Conservation (phyloP, 2,113 vertebrate genomes). For the Chelonoidis abingdonii region DNA sequence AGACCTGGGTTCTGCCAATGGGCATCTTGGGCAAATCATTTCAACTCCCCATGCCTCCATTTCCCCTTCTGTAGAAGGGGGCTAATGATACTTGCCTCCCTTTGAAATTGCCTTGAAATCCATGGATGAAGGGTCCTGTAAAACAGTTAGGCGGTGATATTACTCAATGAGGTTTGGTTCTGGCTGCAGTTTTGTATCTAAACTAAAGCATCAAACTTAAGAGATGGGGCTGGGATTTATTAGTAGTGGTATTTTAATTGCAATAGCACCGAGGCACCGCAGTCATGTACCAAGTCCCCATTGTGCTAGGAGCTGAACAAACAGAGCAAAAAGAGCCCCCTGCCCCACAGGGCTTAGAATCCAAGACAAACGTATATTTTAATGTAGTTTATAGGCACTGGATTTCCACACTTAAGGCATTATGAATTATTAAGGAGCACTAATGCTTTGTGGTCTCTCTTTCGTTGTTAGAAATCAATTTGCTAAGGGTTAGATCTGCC, state of each 20-base stretch:
- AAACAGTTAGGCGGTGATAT: background rate
- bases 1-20: background rate
- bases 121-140: background rate
- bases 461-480: conserved; percentile 49
- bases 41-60: background rate
- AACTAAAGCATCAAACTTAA: background rate
- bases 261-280: background rate
- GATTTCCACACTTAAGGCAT: conserved; percentile 12
- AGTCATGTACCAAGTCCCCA: background rate
- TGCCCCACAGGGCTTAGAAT: background rate
- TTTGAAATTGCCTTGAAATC: background rate
- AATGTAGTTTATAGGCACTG: background rate
- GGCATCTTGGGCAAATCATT: background rate
- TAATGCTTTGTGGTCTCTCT: background rate
- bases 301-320: background rate
- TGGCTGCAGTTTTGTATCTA: background rate
- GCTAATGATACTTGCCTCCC: background rate
- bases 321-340: background rate
- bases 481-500: background rate
- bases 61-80: background rate
- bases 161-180: background rate
- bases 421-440: conserved; percentile 60
- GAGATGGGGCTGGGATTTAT: background rate
- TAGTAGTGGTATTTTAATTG: background rate
- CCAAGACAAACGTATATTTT: background rate